Conservation (phyloP, 2,113 vertebrate genomes). For the Ia io region DNA sequence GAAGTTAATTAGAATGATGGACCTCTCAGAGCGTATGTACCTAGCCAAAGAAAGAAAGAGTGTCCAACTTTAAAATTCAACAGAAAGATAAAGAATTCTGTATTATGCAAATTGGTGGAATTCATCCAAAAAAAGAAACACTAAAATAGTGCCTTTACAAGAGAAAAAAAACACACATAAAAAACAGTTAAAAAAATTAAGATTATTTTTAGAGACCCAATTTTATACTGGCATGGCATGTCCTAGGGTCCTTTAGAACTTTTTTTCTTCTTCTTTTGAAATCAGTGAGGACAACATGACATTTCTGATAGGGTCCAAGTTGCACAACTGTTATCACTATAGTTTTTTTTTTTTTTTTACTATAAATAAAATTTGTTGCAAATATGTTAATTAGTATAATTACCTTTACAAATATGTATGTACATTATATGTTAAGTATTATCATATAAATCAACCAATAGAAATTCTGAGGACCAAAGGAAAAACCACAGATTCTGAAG, state of each 20-base stretch:
- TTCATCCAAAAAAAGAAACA: background rate
- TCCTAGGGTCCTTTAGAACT: background rate
- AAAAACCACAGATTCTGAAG: background rate
- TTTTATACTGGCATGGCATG: background rate
- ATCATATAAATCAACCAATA: background rate
- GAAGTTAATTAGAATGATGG: slow-evolving; percentile 99
- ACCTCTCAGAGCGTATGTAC: slow-evolving; percentile 97
- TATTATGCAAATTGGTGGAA: background rate
- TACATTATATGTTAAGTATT: background rate
- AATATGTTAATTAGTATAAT: background rate
- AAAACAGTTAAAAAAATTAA: background rate
- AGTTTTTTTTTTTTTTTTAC: background rate
- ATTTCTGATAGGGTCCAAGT: background rate
- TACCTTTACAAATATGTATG: background rate
- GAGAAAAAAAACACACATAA: background rate
- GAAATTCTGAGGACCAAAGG: background rate
- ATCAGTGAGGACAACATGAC: background rate
- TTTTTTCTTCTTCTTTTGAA: background rate
- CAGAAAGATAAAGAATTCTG: background rate
- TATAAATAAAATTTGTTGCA: background rate
- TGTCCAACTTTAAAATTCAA: slow-evolving; percentile 30
- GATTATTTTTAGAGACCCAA: background rate
- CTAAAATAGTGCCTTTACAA: background rate
- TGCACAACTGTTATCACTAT: background rate
- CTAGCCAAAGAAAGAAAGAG: slow-evolving; percentile 82